phyloP scores from a whole-genome alignment of 53 echinoderm and acorn worm genomes.

The Crossaster papposus region DNA sequence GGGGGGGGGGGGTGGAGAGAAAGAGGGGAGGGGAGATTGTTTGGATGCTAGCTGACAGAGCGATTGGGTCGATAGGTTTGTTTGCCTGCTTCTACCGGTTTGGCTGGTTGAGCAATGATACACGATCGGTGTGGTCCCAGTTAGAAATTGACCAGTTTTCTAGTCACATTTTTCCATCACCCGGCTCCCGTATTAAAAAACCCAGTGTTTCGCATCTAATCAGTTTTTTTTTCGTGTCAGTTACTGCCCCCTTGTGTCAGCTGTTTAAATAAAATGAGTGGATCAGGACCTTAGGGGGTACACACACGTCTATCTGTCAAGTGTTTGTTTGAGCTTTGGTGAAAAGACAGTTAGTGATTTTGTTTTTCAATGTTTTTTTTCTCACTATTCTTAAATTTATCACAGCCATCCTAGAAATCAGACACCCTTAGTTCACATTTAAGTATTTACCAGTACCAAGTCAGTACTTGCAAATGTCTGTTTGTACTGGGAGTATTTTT shows the following conservation, averaged over 20 bases:
- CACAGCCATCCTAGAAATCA: too few relatives aligned
- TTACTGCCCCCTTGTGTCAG: slow-evolving; percentile 9
- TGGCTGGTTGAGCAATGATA: not conserved
- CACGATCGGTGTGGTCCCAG: not conserved
- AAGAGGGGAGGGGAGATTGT: slow-evolving; percentile 12
- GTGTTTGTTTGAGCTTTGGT: not conserved
- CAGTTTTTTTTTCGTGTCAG: not conserved
- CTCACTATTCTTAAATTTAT: not conserved
- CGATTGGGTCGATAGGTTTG: slow-evolving; percentile 2
- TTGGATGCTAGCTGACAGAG: slow-evolving; percentile 34
- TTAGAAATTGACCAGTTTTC: slow-evolving; percentile 19
- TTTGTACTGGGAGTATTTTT: too few relatives aligned
- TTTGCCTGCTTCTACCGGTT: not conserved
- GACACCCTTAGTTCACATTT: too few relatives aligned
- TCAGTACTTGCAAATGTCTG: too few relatives aligned
- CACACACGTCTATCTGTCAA: slow-evolving; percentile 25
- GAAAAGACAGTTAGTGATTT: not conserved
- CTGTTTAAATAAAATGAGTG: slow-evolving; percentile 47
- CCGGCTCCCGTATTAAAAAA: not conserved
- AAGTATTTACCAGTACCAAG: too few relatives aligned
- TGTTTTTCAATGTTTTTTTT: not conserved
- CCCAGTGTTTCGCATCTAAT: not conserved
- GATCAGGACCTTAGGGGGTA: not conserved
- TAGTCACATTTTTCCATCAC: slow-evolving; percentile 27
- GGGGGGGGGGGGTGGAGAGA: not conserved